Percentiles rank a stretch among this genome's conserved stretches.
phyloP scores from a whole-genome alignment of 2,888 invertebrate species.

The Eledone cirrhosa region DNA sequence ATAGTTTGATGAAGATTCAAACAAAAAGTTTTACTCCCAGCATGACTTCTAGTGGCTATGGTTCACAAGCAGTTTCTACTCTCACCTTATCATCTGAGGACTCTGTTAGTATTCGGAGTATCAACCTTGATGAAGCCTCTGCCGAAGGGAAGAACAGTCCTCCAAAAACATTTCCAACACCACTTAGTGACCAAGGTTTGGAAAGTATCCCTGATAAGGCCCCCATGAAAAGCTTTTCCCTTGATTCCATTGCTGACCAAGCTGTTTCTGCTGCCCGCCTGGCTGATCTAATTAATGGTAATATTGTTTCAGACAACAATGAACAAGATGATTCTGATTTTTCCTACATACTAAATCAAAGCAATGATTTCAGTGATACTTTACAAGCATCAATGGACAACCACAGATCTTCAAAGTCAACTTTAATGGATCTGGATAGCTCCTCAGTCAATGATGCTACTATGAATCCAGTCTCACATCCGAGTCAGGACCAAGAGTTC shows the following conservation, averaged over 20 bases:
- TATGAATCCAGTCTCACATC: conserved; percentile 33
- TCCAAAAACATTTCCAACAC: conserved; percentile 29
- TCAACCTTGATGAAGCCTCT: conserved; percentile 89
- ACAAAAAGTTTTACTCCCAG: conserved; percentile 71
- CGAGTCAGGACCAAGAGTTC: conserved; percentile 24
- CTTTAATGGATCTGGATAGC: conserved; percentile 33
- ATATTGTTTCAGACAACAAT: conserved; percentile 22
- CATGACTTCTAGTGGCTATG: conserved; percentile 72
- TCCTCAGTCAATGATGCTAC: conserved; percentile 34
- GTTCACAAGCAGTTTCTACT: conserved; percentile 89
- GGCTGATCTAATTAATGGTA: conserved; percentile 22
- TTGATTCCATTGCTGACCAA: conserved; percentile 14
- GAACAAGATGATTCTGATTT: background rate
- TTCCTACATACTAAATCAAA: conserved; percentile 5
- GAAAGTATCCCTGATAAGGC: conserved; percentile 39
- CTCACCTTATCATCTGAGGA: conserved; percentile 92
- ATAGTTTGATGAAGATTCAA: conserved; percentile 82
- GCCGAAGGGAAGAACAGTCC: conserved; percentile 66
- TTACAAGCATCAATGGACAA: background rate
- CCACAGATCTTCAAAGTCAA: conserved; percentile 24
- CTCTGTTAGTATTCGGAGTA: conserved; percentile 85
- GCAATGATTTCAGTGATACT: conserved; percentile 9
- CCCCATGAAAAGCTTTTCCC: conserved; percentile 2
- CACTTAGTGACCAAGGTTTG: conserved; percentile 33
- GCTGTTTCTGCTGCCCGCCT: conserved; percentile 4